Evolutionary conservation across 2,797 vertebrate genomes (phyloP).

Genomic region (Girardinus metallicus): DNA sequence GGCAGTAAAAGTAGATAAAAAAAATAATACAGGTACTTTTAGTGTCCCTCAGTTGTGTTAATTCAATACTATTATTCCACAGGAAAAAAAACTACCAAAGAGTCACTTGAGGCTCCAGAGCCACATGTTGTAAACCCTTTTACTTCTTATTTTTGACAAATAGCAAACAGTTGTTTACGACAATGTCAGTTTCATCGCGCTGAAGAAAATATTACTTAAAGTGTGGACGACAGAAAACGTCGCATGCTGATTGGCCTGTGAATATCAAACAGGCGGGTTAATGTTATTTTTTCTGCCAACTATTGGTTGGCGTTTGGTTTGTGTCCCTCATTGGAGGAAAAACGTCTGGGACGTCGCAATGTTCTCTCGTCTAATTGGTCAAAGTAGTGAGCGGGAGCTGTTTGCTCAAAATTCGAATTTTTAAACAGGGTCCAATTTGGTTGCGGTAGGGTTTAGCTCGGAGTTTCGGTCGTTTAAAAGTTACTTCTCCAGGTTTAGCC

Average conservation of each 20-base stretch:
- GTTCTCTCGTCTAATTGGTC: constrained; percentile 49
- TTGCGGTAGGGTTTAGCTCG: accelerated
- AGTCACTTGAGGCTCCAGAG: neutral
- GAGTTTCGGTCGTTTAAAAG: neutral
- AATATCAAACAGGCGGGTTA: constrained; percentile 19
- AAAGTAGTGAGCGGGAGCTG: constrained; percentile 23
- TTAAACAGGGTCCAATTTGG: neutral
- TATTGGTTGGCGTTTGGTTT: constrained; percentile 25
- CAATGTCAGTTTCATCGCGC: neutral
- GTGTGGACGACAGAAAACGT: neutral
- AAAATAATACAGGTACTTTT: neutral
- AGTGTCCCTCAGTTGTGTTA: neutral
- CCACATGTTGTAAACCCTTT: neutral
- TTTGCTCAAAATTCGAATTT: constrained; percentile 27
- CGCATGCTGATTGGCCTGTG: constrained; percentile 21
- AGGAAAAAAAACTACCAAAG: neutral
- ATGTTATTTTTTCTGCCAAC: accelerated
- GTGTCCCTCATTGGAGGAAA: constrained; percentile 20
- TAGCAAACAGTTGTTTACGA: neutral
- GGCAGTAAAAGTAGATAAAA: neutral
- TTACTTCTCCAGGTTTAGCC: neutral
- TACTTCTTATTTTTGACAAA: neutral
- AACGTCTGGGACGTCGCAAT: accelerated
- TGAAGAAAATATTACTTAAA: neutral
- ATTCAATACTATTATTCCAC: neutral